Percentiles rank a stretch among this genome's conserved stretches.
Conservation (phyloP, 1,140 invertebrate species). For the Leptoteleia sp. region DNA sequence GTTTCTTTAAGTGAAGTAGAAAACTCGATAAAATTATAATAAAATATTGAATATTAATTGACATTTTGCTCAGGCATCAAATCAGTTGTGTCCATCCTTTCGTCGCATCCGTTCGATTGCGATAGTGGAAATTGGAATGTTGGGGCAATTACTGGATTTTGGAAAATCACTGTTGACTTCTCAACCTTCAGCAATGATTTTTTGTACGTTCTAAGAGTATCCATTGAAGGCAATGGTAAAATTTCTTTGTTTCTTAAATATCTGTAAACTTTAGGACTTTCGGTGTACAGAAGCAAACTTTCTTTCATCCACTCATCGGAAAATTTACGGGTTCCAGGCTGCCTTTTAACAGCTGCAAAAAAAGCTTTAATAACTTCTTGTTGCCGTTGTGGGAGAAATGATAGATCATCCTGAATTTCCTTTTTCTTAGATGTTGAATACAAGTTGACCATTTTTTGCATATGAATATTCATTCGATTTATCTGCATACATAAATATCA, state of each 20-base stretch:
- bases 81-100: too few species aligned
- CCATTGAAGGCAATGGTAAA: constrained; percentile 28
- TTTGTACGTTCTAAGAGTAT: constrained; percentile 11
- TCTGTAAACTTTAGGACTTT: constrained; percentile 28
- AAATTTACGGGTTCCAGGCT: constrained; percentile 30
- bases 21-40: too few species aligned
- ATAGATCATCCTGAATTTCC: constrained; percentile 21
- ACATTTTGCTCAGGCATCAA: too few species aligned
- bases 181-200: too few species aligned
- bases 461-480: constrained; percentile 13
- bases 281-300: constrained; percentile 11
- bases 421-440: constrained; percentile 1
- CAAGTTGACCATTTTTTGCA: background rate
- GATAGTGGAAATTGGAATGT: background rate
- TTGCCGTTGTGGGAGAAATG: constrained; percentile 22
- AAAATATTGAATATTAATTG: too few species aligned
- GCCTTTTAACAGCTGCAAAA: background rate
- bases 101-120: background rate
- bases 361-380: constrained; percentile 19
- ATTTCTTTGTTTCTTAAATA: constrained; percentile 30
- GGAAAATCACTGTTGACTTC: too few species aligned
- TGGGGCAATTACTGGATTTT: too few species aligned
- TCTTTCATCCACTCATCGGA: constrained; percentile 34
- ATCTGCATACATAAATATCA: constrained; percentile 1
- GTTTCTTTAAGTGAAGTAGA: too few species aligned